Base-by-base conservation (phyloP, 2,113 vertebrate genomes). In the Pangasianodon gigas region DNA sequence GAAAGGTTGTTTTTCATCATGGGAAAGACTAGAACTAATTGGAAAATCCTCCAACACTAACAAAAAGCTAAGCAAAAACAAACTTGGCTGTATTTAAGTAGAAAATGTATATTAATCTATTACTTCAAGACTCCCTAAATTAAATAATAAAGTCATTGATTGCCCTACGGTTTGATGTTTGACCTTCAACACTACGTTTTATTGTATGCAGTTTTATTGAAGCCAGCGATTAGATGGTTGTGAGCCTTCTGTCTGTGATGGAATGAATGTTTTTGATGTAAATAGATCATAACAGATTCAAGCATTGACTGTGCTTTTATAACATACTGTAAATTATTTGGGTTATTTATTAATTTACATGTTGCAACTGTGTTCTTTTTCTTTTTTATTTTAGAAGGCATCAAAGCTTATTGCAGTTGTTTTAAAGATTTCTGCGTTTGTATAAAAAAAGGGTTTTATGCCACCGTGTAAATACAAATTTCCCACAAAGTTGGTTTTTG, bases 331-430 rank as follows among this genome's bases (percentile, higher is more conserved):
- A 96, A 95, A 96, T 93, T 90, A 92, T 94, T 96, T 94, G 94
- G 93, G 94, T 93, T 96, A 96, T 96, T 96, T 96, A 96, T 96
- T 96, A 92, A 93, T 95, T 86, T 86, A 94, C 94, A 91, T 93
- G 93, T 95, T 94, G 88, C 90, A 89, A 90, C 44, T 84, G 84
- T 93, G 91, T 92, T 90, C 93, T 88, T 65, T 89, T 89, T 80
- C 95, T 89, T 90, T 65, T 62, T 87, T 77, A 56, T 56, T 74
- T 89, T 82, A 65, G 89, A 93, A 89, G 88, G 91, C 93, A 88
- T 93, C 87, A 91, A 92, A 84, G 56, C 80, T 89, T 54, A 71
- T 87, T 86, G 87, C 29, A 24, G 16, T 46, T 87, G 91, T 91
- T 94, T 92, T 90, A 91, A 94, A 93, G 90, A 94, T 93, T 95